Percentiles rank a stretch among this genome's conserved stretches.
Evolutionary conservation across 2,888 invertebrate genomes (phyloP).

Genomic region (Agriopis leucophaearia): DNA sequence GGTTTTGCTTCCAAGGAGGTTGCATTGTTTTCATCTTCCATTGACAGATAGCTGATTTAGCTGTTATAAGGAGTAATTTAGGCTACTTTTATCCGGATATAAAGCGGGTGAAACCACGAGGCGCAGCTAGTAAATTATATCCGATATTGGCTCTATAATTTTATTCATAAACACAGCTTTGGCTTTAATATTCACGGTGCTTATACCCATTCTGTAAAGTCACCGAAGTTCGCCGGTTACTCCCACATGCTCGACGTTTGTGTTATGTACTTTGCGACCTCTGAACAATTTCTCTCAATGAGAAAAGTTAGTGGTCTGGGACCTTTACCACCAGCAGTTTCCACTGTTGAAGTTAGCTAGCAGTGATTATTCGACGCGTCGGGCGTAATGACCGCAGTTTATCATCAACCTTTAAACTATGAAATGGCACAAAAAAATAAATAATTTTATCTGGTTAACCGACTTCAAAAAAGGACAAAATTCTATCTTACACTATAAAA

Average conservation of each 20-base stretch:
- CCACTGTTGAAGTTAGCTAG: slow-evolving; percentile 5
- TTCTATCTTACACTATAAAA: too few relatives aligned
- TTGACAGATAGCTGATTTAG: too few relatives aligned
- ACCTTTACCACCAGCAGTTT: slow-evolving; percentile 9
- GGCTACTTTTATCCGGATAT: too few relatives aligned
- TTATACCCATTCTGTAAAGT: slow-evolving; percentile 23
- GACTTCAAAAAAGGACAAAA: too few relatives aligned
- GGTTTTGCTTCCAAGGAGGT: too few relatives aligned
- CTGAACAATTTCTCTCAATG: slow-evolving; percentile 30
- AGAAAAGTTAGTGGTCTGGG: slow-evolving; percentile 29
- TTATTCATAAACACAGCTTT: slow-evolving; percentile 25
- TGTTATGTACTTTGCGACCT: slow-evolving; percentile 27
- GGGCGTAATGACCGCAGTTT: background rate
- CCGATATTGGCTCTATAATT: slow-evolving; percentile 26
- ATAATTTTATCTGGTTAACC: too few relatives aligned
- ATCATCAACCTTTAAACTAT: background rate
- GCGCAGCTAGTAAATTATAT: too few relatives aligned
- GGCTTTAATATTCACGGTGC: slow-evolving; percentile 27
- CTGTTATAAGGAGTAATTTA: too few relatives aligned
- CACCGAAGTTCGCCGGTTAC: slow-evolving; percentile 21
- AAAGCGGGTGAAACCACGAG: too few relatives aligned
- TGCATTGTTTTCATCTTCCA: too few relatives aligned
- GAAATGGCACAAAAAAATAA: background rate
- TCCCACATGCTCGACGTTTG: slow-evolving; percentile 23
- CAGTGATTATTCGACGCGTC: slow-evolving; percentile 14